Conservation (phyloP, 2,797 vertebrate species). For the Hephaestus fuliginosus region DNA sequence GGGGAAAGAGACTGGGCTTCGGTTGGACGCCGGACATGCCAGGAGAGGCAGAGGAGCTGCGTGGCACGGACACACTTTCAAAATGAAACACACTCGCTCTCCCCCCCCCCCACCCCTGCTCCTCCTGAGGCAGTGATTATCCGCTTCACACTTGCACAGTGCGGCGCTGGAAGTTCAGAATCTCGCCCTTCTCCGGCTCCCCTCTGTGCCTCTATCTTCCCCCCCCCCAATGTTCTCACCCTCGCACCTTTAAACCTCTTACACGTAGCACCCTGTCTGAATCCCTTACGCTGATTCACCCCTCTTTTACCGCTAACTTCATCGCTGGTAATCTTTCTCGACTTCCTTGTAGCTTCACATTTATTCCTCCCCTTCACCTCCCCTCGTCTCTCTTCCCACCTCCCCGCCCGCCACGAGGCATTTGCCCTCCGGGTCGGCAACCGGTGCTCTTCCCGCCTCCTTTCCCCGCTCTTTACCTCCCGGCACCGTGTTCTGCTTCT, state of each 20-base stretch:
- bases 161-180: slow-evolving; percentile 11
- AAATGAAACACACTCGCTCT: neutral
- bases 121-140: slow-evolving; percentile 22
- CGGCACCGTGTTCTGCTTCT: slow-evolving; percentile 26
- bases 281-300: slow-evolving; percentile 24
- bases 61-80: slow-evolving; percentile 27
- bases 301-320: slow-evolving; percentile 11
- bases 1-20: slow-evolving; percentile 32
- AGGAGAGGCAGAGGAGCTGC: slow-evolving; percentile 39
- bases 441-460: slow-evolving; percentile 22
- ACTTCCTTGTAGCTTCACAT: slow-evolving; percentile 49
- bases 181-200: neutral
- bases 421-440: slow-evolving; percentile 23
- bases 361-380: slow-evolving; percentile 22
- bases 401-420: slow-evolving; percentile 17
- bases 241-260: slow-evolving; percentile 44
- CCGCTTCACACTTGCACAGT: slow-evolving; percentile 5
- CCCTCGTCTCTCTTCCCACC: slow-evolving; percentile 29
- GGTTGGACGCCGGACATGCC: slow-evolving; percentile 33
- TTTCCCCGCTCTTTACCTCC: slow-evolving; percentile 25
- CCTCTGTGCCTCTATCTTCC: neutral
- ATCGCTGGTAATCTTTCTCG: slow-evolving; percentile 39
- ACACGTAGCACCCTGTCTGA: slow-evolving; percentile 20
- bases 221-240: slow-evolving; percentile 15
- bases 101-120: too few species aligned